Conservation (phyloP, 2,797 vertebrate species). For the Jordanella pulchra region DNA sequence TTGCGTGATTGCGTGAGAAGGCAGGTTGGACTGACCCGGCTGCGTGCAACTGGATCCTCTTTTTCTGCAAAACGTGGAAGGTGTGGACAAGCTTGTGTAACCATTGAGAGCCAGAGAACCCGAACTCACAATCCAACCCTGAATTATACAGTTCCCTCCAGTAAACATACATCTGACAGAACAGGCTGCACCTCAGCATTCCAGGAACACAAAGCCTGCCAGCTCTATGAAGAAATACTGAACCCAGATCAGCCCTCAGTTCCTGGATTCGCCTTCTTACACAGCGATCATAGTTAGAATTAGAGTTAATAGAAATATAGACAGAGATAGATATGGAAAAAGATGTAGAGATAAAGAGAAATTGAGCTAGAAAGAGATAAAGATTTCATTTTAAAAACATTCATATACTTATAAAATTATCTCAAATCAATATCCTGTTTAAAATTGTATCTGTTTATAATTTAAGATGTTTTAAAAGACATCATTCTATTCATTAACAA, state of each 20-base stretch:
- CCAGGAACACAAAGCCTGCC: conserved; percentile 32
- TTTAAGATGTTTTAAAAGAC: too few species aligned
- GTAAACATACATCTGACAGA: conserved; percentile 45
- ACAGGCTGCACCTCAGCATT: conserved; percentile 47
- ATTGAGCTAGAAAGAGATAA: too few species aligned
- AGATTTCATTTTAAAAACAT: too few species aligned
- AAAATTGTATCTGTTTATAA: too few species aligned
- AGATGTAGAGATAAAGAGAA: too few species aligned
- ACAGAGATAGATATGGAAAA: too few species aligned
- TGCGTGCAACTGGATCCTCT: conserved; percentile 66
- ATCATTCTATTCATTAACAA: too few species aligned
- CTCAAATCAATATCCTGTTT: too few species aligned
- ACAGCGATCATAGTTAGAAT: too few species aligned
- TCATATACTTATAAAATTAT: too few species aligned
- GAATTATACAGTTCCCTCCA: conserved; percentile 40
- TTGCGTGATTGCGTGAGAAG: conserved; percentile 76
- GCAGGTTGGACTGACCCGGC: conserved; percentile 42
- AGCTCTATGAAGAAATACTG: conserved; percentile 7
- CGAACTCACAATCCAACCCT: conserved; percentile 24
- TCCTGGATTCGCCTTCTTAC: neutral
- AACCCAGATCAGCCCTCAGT: conserved; percentile 8
- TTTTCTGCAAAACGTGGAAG: conserved; percentile 55
- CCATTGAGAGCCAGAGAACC: conserved; percentile 51
- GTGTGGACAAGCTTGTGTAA: conserved; percentile 57
- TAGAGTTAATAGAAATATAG: too few species aligned